Conservation (phyloP, 2,797 vertebrate genomes). For the Chrosomus eos region DNA sequence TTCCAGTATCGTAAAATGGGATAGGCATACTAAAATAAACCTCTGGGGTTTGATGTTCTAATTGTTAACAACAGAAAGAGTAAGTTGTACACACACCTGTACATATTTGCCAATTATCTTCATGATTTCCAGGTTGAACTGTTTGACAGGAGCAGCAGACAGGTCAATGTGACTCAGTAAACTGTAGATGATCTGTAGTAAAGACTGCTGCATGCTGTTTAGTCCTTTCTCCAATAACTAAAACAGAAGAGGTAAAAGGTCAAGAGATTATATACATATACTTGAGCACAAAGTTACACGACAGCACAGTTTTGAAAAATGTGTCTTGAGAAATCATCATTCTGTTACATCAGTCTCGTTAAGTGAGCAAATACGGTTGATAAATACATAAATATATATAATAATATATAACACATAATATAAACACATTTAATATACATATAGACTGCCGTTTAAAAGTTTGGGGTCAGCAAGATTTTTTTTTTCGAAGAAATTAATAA, state of each 20-base stretch:
- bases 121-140: conserved; percentile 99
- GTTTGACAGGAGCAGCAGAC: conserved; percentile 92
- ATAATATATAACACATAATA: background rate
- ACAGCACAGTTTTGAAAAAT: background rate
- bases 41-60: background rate
- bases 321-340: background rate
- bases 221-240: conserved; percentile 96
- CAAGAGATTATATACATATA: background rate
- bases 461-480: too few relatives aligned
- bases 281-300: background rate
- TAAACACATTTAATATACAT: too few relatives aligned
- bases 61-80: background rate
- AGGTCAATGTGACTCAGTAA: conserved; percentile 96
- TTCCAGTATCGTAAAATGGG: background rate
- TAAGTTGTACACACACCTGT: conserved; percentile 81
- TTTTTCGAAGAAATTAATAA: too few relatives aligned
- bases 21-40: background rate
- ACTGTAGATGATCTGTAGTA: conserved; percentile 97
- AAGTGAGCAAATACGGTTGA: background rate
- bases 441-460: too few relatives aligned
- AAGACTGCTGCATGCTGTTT: conserved; percentile 94
- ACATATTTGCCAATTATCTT: conserved; percentile 99
- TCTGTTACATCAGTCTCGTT: background rate
- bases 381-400: background rate
- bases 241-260: conserved; percentile 11